These are phyloP conservation scores for Nomada fabriciana DNA, from an alignment of 2,888 invertebrate species.

Conservation along the genomic window DNA sequence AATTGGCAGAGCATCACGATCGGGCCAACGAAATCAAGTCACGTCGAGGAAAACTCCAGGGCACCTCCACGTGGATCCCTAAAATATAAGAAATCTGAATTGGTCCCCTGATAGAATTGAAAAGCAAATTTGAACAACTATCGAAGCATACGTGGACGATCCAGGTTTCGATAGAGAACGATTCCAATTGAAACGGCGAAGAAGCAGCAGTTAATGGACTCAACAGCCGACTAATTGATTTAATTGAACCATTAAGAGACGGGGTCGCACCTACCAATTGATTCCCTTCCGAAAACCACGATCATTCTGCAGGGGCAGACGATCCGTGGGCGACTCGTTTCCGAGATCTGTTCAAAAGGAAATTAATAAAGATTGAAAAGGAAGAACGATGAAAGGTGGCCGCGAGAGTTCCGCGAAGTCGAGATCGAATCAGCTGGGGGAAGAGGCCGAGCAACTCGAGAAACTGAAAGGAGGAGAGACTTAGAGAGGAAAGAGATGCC, in stretches of 20 bases:
- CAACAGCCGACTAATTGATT: conserved; percentile 46
- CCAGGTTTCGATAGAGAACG: too few species aligned
- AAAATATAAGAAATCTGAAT: background rate
- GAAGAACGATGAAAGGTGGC: conserved; percentile 19
- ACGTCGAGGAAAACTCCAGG: conserved; percentile 31
- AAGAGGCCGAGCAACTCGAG: conserved; percentile 21
- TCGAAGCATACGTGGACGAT: background rate
- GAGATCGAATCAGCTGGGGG: conserved; percentile 36
- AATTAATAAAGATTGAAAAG: background rate
- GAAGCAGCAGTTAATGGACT: conserved; percentile 13
- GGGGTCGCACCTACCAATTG: conserved; percentile 10
- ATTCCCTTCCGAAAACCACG: background rate
- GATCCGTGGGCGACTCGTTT: too few species aligned
- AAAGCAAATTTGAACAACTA: background rate
- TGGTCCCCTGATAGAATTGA: too few species aligned
- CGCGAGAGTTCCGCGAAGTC: conserved; percentile 37
- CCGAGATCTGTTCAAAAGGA: background rate
- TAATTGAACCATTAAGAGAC: conserved; percentile 34
- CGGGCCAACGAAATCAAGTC: conserved; percentile 47
- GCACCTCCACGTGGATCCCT: background rate
- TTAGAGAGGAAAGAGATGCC: conserved; percentile 25
- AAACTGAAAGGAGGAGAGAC: conserved; percentile 44
- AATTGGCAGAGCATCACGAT: conserved; percentile 74
- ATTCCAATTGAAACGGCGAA: too few species aligned
- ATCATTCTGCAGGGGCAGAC: too few species aligned